Base-by-base conservation (phyloP, 23 tunicate genomes). In the Trididemnum nubilum region DNA sequence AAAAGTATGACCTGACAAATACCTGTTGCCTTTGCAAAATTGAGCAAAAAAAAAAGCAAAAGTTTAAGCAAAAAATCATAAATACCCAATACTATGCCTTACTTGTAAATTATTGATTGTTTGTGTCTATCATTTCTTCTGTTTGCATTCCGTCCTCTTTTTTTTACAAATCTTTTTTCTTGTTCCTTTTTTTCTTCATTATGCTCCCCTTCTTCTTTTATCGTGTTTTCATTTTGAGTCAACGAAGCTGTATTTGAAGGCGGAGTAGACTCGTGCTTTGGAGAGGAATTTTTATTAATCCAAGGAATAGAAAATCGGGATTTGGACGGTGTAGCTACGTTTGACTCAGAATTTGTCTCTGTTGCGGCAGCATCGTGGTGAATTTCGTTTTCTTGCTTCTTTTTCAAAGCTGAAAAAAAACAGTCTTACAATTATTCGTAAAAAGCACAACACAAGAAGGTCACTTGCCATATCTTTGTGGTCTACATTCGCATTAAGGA, bases 221-320 rank as follows among this genome's bases (percentile, higher is more conserved):
- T 23, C 31, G 21, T 70, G 28, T 28, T 12, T 34, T 35, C 44
- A 5, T 36, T 23, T 24, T 3, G 59, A 28, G 32, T 49, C 12
- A n/a, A 5, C 2, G 58, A 4, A 24, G 24, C 59, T 2, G 33
- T 49, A 21, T 7, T 3, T 15, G 39, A 15, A 31, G 31, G 38
- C 9, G n/a, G 19, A 70, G 32, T 15, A 4, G 79, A 7, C 27
- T 73, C 79, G 2, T 73, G 79, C 26, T 73, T 73, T 5, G 60
- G 59, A 40, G 79, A 49, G 25, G 58, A n/a, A 2, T 30, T 28
- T 33, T 21, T 40, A 24, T 39, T 73, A 36, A 73, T 73, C 60
- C 79, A 49, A 12, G 91, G 91, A 39, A 87, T 61, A n/a, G 85
- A 72, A 37, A 87, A 87, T 22, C 84, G 73, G 7, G 84, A 23